Evolutionary conservation across 2,888 invertebrate genomes (phyloP), one percentile per base, ranked within the genome.

Genomic region (Macaria liturata): DNA sequence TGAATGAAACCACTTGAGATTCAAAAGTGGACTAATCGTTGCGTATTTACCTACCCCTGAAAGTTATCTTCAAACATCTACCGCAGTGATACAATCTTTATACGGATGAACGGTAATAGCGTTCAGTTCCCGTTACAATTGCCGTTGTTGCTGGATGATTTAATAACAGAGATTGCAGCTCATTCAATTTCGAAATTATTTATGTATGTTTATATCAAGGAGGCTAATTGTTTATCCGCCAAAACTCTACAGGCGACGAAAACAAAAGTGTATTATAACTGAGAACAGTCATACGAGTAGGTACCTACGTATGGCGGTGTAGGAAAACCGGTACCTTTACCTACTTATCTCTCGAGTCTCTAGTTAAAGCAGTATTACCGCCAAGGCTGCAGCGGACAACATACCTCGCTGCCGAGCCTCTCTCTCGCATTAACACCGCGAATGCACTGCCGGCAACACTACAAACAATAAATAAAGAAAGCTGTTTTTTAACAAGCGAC

Each of bases 401-500:
- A 59, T 59, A 59, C 56, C 58, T 34, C 46, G 44, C 55, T 58
- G 62, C 49, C 49, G 53, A 57, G 54, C 71, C 77, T 64, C 68
- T 72, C 68, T 64, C 68, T 57, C 50, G 67, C 77, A 81, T 78
- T 81, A 71, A 44, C 64, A 61, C 67, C 68, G 56, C 56, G 47
- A 59, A 64, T 71, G 65, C 61, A 60, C 59, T 53, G 53, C 71
- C 57, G 65, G 67, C 51, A 62, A 70, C 71, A 77, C 76, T 52
- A 42, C 47, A 53, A 54, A 58, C n/a, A 48, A 53, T 32, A 57
- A 57, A 46, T 60, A 54, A 51, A 46, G 57, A 53, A 59, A 54
- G 45, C 34, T 20, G 20, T 20, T 20, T 55, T 42, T 49, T 44
- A 56, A 58, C 43, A 54, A 58, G 48, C 58, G 31, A 44, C 48